phyloP scores from a whole-genome alignment of 2,888 invertebrate genomes.

The Conchocele bisecta region DNA sequence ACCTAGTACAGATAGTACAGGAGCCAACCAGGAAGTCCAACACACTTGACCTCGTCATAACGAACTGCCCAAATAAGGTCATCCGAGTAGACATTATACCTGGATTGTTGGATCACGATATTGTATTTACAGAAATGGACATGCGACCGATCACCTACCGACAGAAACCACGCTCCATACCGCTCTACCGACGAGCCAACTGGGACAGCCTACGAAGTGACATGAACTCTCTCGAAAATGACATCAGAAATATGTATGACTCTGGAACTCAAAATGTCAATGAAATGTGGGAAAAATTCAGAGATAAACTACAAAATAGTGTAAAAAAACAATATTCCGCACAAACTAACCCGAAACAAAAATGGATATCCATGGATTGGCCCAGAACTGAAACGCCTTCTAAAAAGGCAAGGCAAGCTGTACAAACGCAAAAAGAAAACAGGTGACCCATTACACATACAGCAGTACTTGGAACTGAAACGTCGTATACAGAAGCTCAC shows the following conservation, averaged over 20 bases:
- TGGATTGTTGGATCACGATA: constrained; percentile 27
- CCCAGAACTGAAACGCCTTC: background rate
- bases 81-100: constrained; percentile 13
- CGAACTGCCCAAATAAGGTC: constrained; percentile 30
- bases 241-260: background rate
- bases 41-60: constrained; percentile 46
- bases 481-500: constrained; percentile 6
- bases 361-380: constrained; percentile 22
- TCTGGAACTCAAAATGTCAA: background rate
- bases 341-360: constrained; percentile 1
- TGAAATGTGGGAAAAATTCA: constrained; percentile 11
- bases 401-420: background rate
- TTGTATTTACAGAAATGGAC: constrained; percentile 9
- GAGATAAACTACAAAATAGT: background rate
- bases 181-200: constrained; percentile 8
- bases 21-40: constrained; percentile 39
- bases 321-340: constrained; percentile 1
- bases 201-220: constrained; percentile 11
- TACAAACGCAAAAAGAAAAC: constrained; percentile 10
- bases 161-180: constrained; percentile 9
- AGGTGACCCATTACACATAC: background rate
- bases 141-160: background rate
- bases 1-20: constrained; percentile 37
- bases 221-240: background rate
- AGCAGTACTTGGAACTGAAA: constrained; percentile 6